Evolutionary conservation across 2,888 invertebrate genomes (phyloP), one percentile per base, ranked within the genome.

Genomic region (Dorcus parallelipipedus): DNA sequence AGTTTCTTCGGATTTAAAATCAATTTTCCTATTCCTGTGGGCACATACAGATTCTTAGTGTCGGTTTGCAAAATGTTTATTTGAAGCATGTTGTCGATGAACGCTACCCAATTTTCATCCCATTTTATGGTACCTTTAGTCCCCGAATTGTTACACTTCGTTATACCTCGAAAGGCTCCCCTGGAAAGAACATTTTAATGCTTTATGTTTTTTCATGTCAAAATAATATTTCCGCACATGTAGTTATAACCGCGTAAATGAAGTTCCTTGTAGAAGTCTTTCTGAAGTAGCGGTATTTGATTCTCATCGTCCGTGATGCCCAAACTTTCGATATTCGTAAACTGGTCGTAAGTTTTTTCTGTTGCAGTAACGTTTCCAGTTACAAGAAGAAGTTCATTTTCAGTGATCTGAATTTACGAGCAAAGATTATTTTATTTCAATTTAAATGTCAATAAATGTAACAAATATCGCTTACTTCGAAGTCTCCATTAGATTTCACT

Each of bases 61-160:
- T 88, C 86, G 42, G 83, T 80, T 9, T 86, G 84, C 9, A 92
- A 71, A 52, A 93, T 87, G 68, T 86, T 84, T 65, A 91, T 83
- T 78, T 95, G 95, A n/a, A 95, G 80, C 86, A 95, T 87, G 52
- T 90, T 90, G 76, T 95, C 95, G 82, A 95, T 85, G 77, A 92
- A 94, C 0, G 92, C 84, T 9, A 93, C 87, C 93, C 93, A 95
- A 78, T 93, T 92, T 69, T 87, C 87, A 50, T 84, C 82, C 93
- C 93, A 95, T 54, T 82, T 76, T 6, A 86, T 73, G 23, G 79
- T 77, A 1, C 83, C 84, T 1, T 79, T 77, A 3, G 78, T 80
- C 69, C 73, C 72, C 70, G 54, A 49, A 7, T 56, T 17, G 52
- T 65, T 64, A 40, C 64, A 62, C 41, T 66, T 61, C 38, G 65